These are phyloP conservation scores for Drosophila tanythrix DNA, from an alignment of 2,888 invertebrate species.

Conservation along the genomic window DNA sequence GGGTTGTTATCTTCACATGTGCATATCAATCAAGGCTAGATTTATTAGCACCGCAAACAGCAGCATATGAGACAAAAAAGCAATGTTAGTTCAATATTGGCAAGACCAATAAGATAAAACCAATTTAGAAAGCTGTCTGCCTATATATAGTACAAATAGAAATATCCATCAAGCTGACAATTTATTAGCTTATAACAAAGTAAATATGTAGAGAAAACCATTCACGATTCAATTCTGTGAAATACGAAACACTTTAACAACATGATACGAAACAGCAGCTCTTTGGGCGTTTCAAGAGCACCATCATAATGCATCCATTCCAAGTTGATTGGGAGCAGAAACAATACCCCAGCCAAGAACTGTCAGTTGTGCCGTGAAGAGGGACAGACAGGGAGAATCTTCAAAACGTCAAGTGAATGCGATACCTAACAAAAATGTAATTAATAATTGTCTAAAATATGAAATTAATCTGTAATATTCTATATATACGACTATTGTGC, in stretches of 20 bases:
- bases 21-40: conserved; percentile 28
- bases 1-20: conserved; percentile 1
- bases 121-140: neutral
- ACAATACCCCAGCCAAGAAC: neutral
- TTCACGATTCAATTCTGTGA: neutral
- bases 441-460: neutral
- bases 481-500: neutral
- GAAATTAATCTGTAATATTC: neutral
- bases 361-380: conserved; percentile 8
- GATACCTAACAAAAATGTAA: neutral
- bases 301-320: conserved; percentile 5
- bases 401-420: neutral
- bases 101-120: conserved; percentile 1
- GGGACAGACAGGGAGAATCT: neutral
- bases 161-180: neutral
- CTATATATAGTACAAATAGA: neutral
- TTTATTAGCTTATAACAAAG: conserved; percentile 9
- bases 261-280: conserved; percentile 29
- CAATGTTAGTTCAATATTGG: conserved; percentile 15
- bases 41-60: conserved; percentile 23
- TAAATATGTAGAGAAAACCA: neutral
- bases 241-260: conserved; percentile 17
- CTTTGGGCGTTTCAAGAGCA: conserved; percentile 22
- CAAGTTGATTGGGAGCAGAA: conserved; percentile 6
- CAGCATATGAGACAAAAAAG: neutral